A percentile compares a stretch with the other conserved stretches of the same genome.
Evolutionary conservation across 1,140 invertebrate genomes (phyloP).

Genomic region (Penaeus japonicus): DNA sequence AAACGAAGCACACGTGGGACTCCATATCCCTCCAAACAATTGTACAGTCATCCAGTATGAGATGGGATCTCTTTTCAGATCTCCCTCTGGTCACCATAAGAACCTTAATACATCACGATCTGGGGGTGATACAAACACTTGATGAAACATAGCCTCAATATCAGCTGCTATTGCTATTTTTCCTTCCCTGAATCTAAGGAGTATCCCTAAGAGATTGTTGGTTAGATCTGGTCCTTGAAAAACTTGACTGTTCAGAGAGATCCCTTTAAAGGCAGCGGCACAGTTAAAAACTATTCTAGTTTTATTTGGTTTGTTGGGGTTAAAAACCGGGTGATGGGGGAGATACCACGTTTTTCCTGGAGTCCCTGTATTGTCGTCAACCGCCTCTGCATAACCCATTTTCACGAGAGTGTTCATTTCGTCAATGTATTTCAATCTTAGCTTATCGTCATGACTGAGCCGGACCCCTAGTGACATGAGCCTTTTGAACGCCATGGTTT

Average conservation of each 20-base stretch:
- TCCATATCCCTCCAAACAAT: no score
- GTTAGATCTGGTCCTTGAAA: conserved; percentile 39
- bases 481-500: no score
- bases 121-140: conserved; percentile 1
- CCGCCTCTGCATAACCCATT: background rate
- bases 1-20: no score
- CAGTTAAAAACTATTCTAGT: conserved; percentile 30
- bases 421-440: no score
- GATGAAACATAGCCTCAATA: conserved; percentile 50
- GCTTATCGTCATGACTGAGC: no score
- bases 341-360: conserved; percentile 1
- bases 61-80: no score
- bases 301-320: conserved; percentile 13
- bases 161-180: conserved; percentile 3
- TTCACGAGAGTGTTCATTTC: no score
- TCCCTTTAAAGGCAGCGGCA: conserved; percentile 11
- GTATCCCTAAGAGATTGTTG: conserved; percentile 10
- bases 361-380: background rate
- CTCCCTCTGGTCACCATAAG: conserved; percentile 17
- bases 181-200: conserved; percentile 33
- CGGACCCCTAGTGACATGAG: no score
- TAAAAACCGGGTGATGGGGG: background rate
- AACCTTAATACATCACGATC: conserved; percentile 33
- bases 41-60: no score
- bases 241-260: conserved; percentile 9